A percentile compares a stretch with the other conserved stretches of the same genome.
Conservation (phyloP, 1,140 invertebrate genomes). For the Papilio aristodemus region DNA sequence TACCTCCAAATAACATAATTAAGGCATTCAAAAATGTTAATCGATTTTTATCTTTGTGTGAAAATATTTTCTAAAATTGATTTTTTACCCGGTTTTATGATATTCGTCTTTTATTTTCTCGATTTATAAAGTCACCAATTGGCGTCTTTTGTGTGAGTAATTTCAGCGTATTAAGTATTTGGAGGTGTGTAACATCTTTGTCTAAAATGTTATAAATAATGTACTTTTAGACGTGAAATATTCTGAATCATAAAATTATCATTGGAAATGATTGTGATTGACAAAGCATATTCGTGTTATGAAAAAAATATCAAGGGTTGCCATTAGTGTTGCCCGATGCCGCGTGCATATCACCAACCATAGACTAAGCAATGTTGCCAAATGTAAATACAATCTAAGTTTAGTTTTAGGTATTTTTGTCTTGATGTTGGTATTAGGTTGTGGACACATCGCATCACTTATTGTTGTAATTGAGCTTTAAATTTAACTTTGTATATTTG, state of each 20-base stretch:
- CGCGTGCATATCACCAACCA: constrained; percentile 73
- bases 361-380: constrained; percentile 76
- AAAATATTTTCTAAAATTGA: no score
- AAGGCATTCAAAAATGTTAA: no score
- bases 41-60: no score
- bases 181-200: no score
- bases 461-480: constrained; percentile 15
- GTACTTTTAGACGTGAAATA: constrained; percentile 34
- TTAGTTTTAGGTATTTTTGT: constrained; percentile 50
- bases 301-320: constrained; percentile 66
- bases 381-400: constrained; percentile 70
- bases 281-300: constrained; percentile 51
- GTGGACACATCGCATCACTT: constrained; percentile 49
- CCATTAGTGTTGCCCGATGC: constrained; percentile 62
- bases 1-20: no score
- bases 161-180: no score
- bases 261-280: constrained; percentile 68
- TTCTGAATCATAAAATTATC: constrained; percentile 43
- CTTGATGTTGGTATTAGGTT: constrained; percentile 56
- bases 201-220: constrained; percentile 35
- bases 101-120: no score
- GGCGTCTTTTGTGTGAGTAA: no score
- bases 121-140: no score
- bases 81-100: no score
- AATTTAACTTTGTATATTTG: constrained; percentile 17